Base-by-base conservation (phyloP, 2,888 invertebrate species). In the Polymixis flavicincta region DNA sequence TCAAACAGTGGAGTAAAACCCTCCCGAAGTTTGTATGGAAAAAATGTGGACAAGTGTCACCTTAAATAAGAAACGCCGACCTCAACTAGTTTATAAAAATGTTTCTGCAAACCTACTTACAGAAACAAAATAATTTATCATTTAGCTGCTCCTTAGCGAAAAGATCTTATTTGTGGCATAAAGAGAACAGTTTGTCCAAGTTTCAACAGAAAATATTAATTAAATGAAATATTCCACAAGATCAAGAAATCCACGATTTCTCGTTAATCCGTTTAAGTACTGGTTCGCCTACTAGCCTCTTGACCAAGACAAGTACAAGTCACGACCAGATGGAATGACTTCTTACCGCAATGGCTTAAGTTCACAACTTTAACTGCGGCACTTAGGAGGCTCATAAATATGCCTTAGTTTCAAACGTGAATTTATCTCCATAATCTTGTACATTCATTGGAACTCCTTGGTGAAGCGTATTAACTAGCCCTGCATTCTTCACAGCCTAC, bases 241-340 rank as follows among this genome's bases (percentile, higher is more conserved):
- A 61, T 80, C 61, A 83, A 54, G 57, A 68, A 67, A 67, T 55
- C 54, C 45, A 57, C 67, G 69, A 74, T 81, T 72, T 78, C 66
- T 74, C 65, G 59, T 57, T 77, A 75, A 75, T 75, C 68, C 57
- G 61, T 78, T 74, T 71, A 63, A 63, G 50, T 82, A 77, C 79
- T 77, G 50, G 81, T 81, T 85, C 78, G 81, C 81, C 85, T 81
- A 77, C 75, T 85, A 69, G 75, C 75, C 82, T 63, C 71, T 65
- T 82, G 76, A 76, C 82, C 79, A 75, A 50, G 63, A 78, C 80
- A 61, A 65, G 82, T 42, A 57, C 73, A 54, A 83, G 81, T 64
- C 78, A 85, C 74, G 74, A 74, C 50, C 72, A 73, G 59, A 83
- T 48, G 67, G 61, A 80, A 70, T 71, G 25, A 45, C 45, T 80